Conservation (phyloP, 2,888 invertebrate species). For the Campoplex capitator region DNA sequence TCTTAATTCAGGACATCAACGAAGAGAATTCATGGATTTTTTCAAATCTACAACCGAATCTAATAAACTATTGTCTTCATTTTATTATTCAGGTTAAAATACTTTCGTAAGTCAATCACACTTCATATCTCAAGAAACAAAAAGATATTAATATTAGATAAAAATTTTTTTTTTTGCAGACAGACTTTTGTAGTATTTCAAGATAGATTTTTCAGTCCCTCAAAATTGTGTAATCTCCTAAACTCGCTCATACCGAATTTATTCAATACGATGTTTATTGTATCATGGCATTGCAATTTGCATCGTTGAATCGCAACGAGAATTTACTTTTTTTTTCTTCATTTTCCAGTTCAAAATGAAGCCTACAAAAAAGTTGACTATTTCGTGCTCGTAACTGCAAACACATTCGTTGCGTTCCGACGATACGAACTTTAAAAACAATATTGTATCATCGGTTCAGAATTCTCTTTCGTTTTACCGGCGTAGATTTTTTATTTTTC, state of each 20-base stretch:
- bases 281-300: background rate
- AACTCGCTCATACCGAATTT: background rate
- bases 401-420: background rate
- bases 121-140: background rate
- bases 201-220: background rate
- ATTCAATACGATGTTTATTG: background rate
- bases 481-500: background rate
- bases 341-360: background rate
- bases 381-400: background rate
- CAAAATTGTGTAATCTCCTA: background rate
- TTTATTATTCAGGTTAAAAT: conserved; percentile 3
- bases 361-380: background rate
- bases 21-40: conserved; percentile 4
- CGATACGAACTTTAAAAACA: background rate
- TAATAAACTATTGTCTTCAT: background rate
- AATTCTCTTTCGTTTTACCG: conserved; percentile 9
- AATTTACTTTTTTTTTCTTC: background rate
- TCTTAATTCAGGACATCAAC: background rate
- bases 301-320: background rate
- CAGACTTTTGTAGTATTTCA: background rate
- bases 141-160: background rate
- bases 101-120: conserved; percentile 10
- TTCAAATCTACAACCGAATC: background rate
- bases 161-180: background rate
- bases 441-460: background rate